Evolutionary conservation across 1,140 invertebrate species (phyloP).

Genomic region (Trichomalopsis sarcophagae): DNA sequence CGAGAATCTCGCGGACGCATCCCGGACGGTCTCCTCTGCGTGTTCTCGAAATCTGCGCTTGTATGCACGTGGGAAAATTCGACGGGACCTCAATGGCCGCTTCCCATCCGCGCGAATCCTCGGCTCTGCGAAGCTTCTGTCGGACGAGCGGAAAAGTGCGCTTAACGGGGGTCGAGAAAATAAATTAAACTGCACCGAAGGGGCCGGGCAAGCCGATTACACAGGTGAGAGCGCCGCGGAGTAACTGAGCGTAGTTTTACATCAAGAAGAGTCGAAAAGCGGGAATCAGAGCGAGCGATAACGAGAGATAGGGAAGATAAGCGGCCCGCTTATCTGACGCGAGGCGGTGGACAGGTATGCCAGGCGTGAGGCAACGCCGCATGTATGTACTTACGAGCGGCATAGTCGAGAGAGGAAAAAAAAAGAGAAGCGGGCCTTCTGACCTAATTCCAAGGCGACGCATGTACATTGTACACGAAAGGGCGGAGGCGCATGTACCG

Average conservation of each 20-base stretch:
- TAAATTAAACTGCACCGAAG: background rate
- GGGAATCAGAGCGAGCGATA: conserved; percentile 16
- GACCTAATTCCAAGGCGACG: conserved; percentile 23
- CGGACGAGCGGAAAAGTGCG: background rate
- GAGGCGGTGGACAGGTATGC: background rate
- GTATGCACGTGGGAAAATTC: background rate
- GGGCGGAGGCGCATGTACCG: background rate
- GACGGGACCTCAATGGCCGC: background rate
- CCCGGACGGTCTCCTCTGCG: background rate
- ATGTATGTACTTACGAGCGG: background rate
- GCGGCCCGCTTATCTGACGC: conserved; percentile 28
- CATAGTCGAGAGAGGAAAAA: background rate
- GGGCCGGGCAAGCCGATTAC: background rate
- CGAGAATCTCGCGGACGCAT: background rate
- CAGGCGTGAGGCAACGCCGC: background rate
- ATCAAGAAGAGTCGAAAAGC: conserved; percentile 11
- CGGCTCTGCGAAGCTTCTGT: background rate
- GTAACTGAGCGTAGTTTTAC: conserved; percentile 5
- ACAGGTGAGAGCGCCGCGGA: background rate
- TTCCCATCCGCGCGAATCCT: conserved; percentile 9
- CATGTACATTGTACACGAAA: background rate
- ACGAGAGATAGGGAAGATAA: conserved; percentile 47
- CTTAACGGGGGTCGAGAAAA: background rate
- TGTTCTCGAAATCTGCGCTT: background rate
- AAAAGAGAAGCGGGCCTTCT: conserved; percentile 13